Base-by-base conservation (phyloP, 2,888 invertebrate genomes). In the Dasysyrphus tricinctus region DNA sequence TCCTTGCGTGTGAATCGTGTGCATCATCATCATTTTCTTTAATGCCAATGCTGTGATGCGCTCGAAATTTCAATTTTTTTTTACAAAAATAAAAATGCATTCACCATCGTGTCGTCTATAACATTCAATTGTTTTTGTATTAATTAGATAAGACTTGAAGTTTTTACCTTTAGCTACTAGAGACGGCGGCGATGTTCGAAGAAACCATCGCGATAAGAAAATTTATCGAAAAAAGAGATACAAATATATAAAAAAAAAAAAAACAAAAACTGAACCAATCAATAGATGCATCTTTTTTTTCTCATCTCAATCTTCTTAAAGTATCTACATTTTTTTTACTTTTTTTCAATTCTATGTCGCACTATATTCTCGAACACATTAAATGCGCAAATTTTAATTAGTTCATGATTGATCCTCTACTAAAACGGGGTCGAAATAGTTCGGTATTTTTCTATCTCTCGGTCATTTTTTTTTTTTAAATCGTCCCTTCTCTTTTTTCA, bases 311-410 rank as follows among this genome's bases (percentile, higher is more conserved):
- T 67, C 39, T 67, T 80, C 63, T 82, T 67, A 79, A 75, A 63
- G 72, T 67, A 54, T 56, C 32, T 54, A 7, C 7, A 6, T 54
- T 29, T 54, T 51, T 32, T 69, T 57, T 76, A 61, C 47, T 63
- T 54, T 77, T 73, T 57, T 19, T 67, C 3, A 42, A 42, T 61
- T 76, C 7, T 81, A 67, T 79, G 78, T 85, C 72, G 80, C 76
- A 65, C 72, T 84, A 72, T 78, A 67, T 80, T 79, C 67, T 74
- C 32, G 75, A 79, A 78, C 56, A 84, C 82, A 82, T 78, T 57
- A 88, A 88, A 72, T 80, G 88, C 85, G 73, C 78, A 88, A 86
- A 81, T 80, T 88, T 88, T 88, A 88, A 88, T 88, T 88, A 88
- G 88, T 88, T 88, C 88, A 88, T 81, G 80, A 88, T 88, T 88